These are phyloP conservation scores for Pristionchus mayeri DNA, from an alignment of 2,888 invertebrate genomes.

Conservation along the genomic window DNA sequence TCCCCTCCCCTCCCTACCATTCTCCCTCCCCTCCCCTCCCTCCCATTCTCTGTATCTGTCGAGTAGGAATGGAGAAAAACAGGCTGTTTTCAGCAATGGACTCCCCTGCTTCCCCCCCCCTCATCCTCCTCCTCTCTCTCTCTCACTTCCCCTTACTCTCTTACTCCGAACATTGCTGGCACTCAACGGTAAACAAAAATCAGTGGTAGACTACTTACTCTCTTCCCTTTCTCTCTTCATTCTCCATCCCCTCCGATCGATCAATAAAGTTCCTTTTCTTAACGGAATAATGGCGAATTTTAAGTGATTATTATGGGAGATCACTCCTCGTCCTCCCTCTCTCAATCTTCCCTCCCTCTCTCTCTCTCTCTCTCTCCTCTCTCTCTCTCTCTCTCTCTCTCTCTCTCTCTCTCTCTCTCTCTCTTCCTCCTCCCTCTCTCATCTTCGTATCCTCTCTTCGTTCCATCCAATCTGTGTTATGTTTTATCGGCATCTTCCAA, in stretches of 20 bases:
- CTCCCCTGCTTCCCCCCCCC: background rate
- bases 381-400: background rate
- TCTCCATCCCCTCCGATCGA: background rate
- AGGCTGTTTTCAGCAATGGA: background rate
- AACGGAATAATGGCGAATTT: background rate
- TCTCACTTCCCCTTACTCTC: slow-evolving; percentile 12
- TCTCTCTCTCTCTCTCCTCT: background rate
- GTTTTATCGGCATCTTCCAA: background rate
- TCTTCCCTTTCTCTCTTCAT: background rate
- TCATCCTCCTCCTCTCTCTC: slow-evolving; percentile 16
- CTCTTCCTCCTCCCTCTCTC: too few species aligned
- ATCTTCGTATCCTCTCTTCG: background rate
- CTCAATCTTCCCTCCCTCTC: background rate
- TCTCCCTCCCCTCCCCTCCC: background rate
- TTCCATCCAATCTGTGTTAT: background rate
- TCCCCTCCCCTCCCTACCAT: background rate
- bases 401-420: background rate
- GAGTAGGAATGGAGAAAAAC: slow-evolving; percentile 43
- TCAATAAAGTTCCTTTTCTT: background rate
- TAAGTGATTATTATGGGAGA: too few species aligned
- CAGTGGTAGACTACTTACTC: background rate
- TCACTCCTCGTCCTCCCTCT: background rate
- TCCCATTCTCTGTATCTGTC: slow-evolving; percentile 12
- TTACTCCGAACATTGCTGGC: background rate
- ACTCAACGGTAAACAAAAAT: slow-evolving; percentile 3